phyloP scores from a whole-genome alignment of 2,113 vertebrate genomes.

The Scatophagus argus region DNA sequence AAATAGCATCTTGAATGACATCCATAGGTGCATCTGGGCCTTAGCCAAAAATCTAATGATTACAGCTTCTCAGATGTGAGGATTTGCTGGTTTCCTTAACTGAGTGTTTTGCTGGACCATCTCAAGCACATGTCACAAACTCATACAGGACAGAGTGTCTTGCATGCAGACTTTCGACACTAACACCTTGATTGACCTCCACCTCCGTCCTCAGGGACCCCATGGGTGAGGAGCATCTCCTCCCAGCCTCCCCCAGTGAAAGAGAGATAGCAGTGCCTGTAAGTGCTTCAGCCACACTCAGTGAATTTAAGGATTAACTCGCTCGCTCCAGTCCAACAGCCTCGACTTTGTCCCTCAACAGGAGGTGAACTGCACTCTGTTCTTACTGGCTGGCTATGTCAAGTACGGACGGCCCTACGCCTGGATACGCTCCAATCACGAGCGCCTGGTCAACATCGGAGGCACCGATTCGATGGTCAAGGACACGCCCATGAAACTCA shows the following conservation, averaged over 20 bases:
- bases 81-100: no score
- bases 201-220: slow-evolving; percentile 43
- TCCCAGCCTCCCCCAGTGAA: slow-evolving; percentile 87
- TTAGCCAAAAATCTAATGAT: no score
- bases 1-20: no score
- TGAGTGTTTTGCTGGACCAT: no score
- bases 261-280: slow-evolving; percentile 86
- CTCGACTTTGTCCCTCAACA: slow-evolving; percentile 50
- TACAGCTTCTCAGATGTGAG: no score
- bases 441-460: slow-evolving; percentile 83
- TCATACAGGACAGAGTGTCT: no score
- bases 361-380: slow-evolving; percentile 88
- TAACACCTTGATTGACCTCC: not conserved
- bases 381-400: slow-evolving; percentile 85
- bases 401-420: slow-evolving; percentile 85
- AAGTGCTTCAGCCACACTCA: slow-evolving; percentile 39
- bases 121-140: no score
- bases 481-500: slow-evolving; percentile 86
- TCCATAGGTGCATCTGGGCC: no score
- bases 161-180: not conserved
- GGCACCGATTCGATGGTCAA: slow-evolving; percentile 81
- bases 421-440: slow-evolving; percentile 88
- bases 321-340: not conserved
- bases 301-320: not conserved
- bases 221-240: slow-evolving; percentile 78